These are phyloP conservation scores for Protaetia brevitarsis DNA, from an alignment of 1,140 invertebrate genomes.

Conservation along the genomic window DNA sequence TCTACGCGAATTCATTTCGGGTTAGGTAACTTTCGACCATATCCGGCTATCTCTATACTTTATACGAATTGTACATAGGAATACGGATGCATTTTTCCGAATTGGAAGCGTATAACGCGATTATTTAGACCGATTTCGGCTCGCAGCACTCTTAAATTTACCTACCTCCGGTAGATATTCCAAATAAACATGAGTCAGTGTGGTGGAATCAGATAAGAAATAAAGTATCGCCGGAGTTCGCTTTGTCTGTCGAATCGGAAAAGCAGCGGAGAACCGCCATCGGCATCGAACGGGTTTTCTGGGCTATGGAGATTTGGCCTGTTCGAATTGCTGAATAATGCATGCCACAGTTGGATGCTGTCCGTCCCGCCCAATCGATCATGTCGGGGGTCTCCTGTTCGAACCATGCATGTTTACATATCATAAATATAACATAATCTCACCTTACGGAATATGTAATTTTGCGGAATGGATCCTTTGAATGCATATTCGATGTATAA, in stretches of 20 bases:
- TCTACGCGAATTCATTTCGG: slow-evolving; percentile 1
- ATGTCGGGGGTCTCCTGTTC: slow-evolving; percentile 29
- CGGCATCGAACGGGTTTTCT: slow-evolving; percentile 26
- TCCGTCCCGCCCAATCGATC: slow-evolving; percentile 37
- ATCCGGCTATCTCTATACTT: background rate
- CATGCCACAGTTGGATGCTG: slow-evolving; percentile 30
- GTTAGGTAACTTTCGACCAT: background rate
- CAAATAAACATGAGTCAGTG: slow-evolving; percentile 34
- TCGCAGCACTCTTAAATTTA: slow-evolving; percentile 30
- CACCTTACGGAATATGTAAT: slow-evolving; percentile 18
- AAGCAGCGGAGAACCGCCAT: background rate
- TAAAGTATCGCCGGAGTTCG: slow-evolving; percentile 24
- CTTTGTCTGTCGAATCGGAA: slow-evolving; percentile 24
- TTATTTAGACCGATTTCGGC: background rate
- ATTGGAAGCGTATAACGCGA: slow-evolving; percentile 8
- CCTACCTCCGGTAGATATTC: slow-evolving; percentile 31
- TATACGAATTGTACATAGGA: too few species aligned
- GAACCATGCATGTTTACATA: slow-evolving; percentile 35
- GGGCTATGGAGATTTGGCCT: slow-evolving; percentile 3
- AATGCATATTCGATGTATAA: background rate
- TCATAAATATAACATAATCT: slow-evolving; percentile 35
- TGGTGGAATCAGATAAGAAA: slow-evolving; percentile 32
- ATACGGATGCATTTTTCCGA: slow-evolving; percentile 5
- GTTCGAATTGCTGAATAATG: slow-evolving; percentile 30
- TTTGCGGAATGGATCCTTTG: too few species aligned